Percentiles rank a stretch among this genome's conserved stretches.
Evolutionary conservation across 2,113 vertebrate genomes (phyloP).

Genomic region (Centropristis striata): DNA sequence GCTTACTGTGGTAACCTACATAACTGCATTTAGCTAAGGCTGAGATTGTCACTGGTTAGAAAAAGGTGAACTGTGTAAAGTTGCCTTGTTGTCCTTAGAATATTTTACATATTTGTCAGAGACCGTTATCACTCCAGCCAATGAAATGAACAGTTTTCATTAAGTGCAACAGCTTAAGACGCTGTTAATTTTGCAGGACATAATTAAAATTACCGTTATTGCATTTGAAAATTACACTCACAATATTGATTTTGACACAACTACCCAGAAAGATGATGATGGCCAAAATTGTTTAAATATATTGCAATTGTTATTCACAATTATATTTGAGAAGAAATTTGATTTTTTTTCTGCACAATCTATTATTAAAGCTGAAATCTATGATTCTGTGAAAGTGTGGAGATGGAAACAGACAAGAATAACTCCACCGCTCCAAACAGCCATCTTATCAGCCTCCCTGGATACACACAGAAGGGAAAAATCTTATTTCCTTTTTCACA

Average conservation of each 20-base stretch:
- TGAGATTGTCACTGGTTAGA: neutral
- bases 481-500: conserved; percentile 60
- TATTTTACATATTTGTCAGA: neutral
- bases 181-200: neutral
- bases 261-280: neutral
- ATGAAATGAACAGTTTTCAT: conserved; percentile 7
- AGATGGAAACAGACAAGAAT: conserved; percentile 20
- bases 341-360: neutral
- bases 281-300: neutral
- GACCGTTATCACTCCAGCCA: neutral
- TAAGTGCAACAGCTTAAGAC: neutral
- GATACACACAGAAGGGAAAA: conserved; percentile 46
- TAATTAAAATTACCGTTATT: neutral
- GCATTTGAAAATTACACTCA: neutral
- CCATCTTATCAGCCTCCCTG: conserved; percentile 54
- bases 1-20: too few relatives aligned
- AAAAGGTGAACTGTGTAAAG: neutral
- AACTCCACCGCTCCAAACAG: conserved; percentile 16
- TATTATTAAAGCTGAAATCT: conserved; percentile 45
- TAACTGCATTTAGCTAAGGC: too few relatives aligned
- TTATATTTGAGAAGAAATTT: neutral
- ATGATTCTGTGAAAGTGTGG: conserved; percentile 16
- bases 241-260: neutral
- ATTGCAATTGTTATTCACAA: conserved; percentile 21
- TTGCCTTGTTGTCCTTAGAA: neutral